Evolutionary conservation across 2,113 vertebrate genomes (phyloP).

Genomic region (Verasper variegatus): DNA sequence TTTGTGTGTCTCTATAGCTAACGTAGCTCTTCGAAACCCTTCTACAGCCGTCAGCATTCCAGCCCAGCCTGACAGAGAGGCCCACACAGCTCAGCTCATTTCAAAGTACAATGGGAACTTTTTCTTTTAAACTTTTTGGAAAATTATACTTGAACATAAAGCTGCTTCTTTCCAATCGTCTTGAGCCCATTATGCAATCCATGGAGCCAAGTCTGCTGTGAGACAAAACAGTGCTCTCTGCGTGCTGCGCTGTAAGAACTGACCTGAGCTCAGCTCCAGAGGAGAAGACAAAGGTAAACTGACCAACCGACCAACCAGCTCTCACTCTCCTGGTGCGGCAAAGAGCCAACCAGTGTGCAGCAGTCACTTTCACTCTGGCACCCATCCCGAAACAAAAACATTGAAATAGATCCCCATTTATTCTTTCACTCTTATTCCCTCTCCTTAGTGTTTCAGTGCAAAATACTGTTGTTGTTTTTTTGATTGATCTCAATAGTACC

Average conservation of each 20-base stretch:
- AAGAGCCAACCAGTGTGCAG: constrained; percentile 26
- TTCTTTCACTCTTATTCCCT: not conserved
- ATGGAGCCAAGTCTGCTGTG: constrained; percentile 10
- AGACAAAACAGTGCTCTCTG: constrained; percentile 32
- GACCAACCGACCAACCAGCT: constrained; percentile 55
- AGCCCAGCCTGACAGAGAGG: constrained; percentile 62
- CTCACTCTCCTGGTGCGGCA: constrained; percentile 46
- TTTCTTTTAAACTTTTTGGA: not conserved
- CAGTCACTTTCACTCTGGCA: constrained; percentile 70
- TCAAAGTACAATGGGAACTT: not conserved
- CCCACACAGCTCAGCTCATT: not conserved
- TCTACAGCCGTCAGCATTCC: constrained; percentile 64
- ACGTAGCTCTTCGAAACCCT: constrained; percentile 58
- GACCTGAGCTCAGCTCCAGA: constrained; percentile 77
- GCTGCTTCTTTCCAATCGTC: constrained; percentile 6
- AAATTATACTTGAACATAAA: not conserved
- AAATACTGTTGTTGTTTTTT: constrained; percentile 5
- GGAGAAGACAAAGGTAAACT: constrained; percentile 42
- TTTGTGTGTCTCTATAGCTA: constrained; percentile 3
- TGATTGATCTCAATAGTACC: not conserved
- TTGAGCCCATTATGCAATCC: not conserved
- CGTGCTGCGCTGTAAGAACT: constrained; percentile 67
- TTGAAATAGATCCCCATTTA: not conserved
- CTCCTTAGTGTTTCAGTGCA: not conserved
- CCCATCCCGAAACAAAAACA: not conserved